Percentiles rank a stretch among this genome's conserved stretches.
Conservation (phyloP, 2,113 vertebrate species). For the Circaetus gallicus region DNA sequence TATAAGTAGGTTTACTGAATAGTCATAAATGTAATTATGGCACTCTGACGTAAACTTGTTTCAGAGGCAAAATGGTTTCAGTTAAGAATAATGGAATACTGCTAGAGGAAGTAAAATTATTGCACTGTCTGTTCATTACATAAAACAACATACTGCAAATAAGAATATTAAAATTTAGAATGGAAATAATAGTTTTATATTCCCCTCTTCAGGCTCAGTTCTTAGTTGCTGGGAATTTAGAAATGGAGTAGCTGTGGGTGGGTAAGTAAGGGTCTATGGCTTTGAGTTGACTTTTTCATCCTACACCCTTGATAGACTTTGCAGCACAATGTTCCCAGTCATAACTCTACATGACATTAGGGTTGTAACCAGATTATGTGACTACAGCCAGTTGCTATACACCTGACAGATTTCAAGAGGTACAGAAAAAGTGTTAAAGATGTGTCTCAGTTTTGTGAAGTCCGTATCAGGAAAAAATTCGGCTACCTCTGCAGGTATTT, state of each 20-base stretch:
- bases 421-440: neutral
- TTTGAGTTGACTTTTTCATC: neutral
- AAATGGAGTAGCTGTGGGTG: neutral
- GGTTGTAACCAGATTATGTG: neutral
- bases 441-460: neutral
- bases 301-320: neutral
- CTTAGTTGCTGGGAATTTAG: neutral
- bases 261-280: neutral
- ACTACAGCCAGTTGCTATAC: neutral
- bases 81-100: neutral
- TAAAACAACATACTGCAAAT: neutral
- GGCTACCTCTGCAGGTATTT: neutral
- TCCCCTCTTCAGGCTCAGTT: neutral
- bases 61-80: neutral
- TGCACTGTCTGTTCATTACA: neutral
- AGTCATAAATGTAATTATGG: neutral
- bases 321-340: neutral
- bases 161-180: neutral
- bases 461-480: neutral
- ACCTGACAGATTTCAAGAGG: neutral
- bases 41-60: neutral
- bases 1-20: neutral
- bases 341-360: neutral
- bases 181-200: neutral
- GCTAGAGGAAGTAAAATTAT: neutral